Evolutionary conservation across 2,888 invertebrate genomes (phyloP), one percentile per base, ranked within the genome.

Genomic region (Ectropis crepuscularia): DNA sequence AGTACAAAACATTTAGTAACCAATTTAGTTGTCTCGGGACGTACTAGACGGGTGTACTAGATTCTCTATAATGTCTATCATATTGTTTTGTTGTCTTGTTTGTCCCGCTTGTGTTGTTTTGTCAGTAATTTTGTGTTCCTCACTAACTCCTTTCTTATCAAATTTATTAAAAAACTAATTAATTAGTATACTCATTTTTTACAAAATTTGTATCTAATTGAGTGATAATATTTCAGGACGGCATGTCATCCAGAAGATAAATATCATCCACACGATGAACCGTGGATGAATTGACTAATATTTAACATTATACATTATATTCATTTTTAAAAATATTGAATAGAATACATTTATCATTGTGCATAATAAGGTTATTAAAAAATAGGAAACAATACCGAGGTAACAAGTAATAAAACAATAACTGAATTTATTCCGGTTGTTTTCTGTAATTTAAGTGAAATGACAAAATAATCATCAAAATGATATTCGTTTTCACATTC

Each of bases 181-280:
- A 38, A 38, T n/a, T 5, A 41, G 41, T 16, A 28, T 6, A 11
- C 16, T 5, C 6, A n/a, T 1, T 6, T 6, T 28, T 0, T 45
- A 9, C 41, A 16, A 5, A 39, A 53, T 48, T n/a, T 37, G 59
- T 66, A 58, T 43, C 45, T 62, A 61, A 67, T 65, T 16, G 6
- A 50, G 43, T 60, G 62, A 67, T 67, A 72, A 74, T 67, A 78
- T 91, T 91, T 84, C 91, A 91, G 91, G 91, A 90, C 55, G 91
- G 91, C 77, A 85, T 91, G 89, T 89, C 90, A 64, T 78, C 81
- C 68, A 81, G 81, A 72, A 75, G 82, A 74, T 91, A 88, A 80
- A 80, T 64, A 12, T 53, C 81, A 69, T 81, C 78, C 80, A 79
- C 80, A 67, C 38, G 71, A 67, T 61, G 72, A 80, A 71, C 79